Base-by-base conservation (phyloP, 2,888 invertebrate species). In the Leptogaster cylindrica region DNA sequence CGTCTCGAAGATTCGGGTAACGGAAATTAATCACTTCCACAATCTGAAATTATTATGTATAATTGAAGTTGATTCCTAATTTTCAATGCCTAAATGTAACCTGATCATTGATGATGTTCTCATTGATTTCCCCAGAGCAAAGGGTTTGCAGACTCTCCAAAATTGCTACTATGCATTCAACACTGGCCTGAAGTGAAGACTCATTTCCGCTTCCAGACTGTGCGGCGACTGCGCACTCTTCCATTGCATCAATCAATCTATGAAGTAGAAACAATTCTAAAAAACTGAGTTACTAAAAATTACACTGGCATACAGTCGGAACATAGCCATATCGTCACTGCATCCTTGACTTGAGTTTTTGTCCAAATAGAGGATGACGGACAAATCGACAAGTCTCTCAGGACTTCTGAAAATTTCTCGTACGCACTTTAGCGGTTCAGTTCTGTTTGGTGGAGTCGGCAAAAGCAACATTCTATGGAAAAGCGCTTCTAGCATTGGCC, bases 381-480 rank as follows among this genome's bases (percentile, higher is more conserved):
- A 77, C 51, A 89, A 77, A 74, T 93, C 92, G 18, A 91, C 88
- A 58, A 95, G 83, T 64, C 92, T 84, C 74, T 89, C 91, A 0
- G 94, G 92, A 73, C 90, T 80, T 70, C 78, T 79, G 46, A 80
- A 83, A 23, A 95, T 82, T 82, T 95, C 95, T 71, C 90, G 87
- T 1, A 92, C 86, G 72, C 93, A 92, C 70, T 91, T 86, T 25
- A 97, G 77, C 0, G 95, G 91, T 74, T 96, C 95, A 6, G 92
- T 85, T 41, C 96, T 85, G 77, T 94, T 93, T 41, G 89, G 86
- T 0, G 92, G 89, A 0, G 93, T 91, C 12, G 96, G 95, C 79
- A 95, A 89, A 0, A 96, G 84, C 2, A 96, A 82, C 90, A 96
- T 94, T 66, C 96, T 86, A 79, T 97, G 96, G 77, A 96, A 96